Base-by-base conservation (phyloP, 2,113 vertebrate genomes). In the Eubucco bourcierii region DNA sequence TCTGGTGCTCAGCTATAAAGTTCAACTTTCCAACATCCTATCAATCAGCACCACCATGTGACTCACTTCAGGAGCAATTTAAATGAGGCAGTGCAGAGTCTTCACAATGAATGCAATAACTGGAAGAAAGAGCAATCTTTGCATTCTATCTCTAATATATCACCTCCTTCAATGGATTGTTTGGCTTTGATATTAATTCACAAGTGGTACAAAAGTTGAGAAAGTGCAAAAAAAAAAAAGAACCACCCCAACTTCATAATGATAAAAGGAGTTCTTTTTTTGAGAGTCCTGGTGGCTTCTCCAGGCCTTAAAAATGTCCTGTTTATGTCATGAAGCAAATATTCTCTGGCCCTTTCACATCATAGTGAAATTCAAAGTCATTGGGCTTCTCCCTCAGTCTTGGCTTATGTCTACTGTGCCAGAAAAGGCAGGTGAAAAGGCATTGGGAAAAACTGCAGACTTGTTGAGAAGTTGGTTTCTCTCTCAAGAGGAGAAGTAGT, bases 1-100 rank as follows among this genome's bases (percentile, higher is more conserved):
- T 94, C 92, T 93, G 50, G 23, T 92, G 55, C 90, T 96, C 76
- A 87, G 80, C 47, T 4, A 3, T 84, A 53, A 82, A 80, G 59
- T 94, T 90, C 77, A 93, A 21, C 56, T 65, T 25, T 93, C 81
- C 91, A 65, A 83, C 72, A 93, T 59, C 74, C 94, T 95, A 94
- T 88, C 87, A 81, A 76, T 95, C 96, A 91, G 60, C 33, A 90
- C 96, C 61, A 18, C 34, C 53, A 19, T 70, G 61, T 75, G 61
- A 95, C 37, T 71, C 68, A 55, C 71, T 81, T 95, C 84, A 95
- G 64, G 28, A 29, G 92, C 94, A 82, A 94, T 89, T 97, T 96
- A 96, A 90, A 88, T 25, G 11, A 71, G 37, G 8, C 34, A 68
- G 50, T 77, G 14, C 7, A 9, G 31, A 73, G 80, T 92, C 37